These are phyloP conservation scores for Amblyopsis rosae DNA, from an alignment of 2,113 vertebrate genomes.

Conservation along the genomic window DNA sequence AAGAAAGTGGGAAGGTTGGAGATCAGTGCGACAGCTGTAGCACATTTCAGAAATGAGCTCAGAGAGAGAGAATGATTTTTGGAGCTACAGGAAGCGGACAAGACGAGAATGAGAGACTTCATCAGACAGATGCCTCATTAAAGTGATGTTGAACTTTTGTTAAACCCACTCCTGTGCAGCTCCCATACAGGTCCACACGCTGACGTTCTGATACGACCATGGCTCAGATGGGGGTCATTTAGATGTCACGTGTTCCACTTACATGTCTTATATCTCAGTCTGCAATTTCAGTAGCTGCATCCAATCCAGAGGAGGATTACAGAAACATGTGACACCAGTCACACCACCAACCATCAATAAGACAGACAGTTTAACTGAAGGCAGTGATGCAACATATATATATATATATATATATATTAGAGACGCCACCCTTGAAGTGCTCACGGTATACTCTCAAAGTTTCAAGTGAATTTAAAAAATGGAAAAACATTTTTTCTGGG, in stretches of 20 bases:
- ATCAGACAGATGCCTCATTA: slow-evolving; percentile 1
- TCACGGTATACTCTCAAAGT: no score
- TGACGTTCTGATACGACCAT: neutral
- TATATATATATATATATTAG: no score
- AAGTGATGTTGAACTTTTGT: no score
- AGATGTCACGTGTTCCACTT: slow-evolving; percentile 48
- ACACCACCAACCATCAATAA: slow-evolving; percentile 49
- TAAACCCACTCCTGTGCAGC: no score
- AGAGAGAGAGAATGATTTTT: slow-evolving; percentile 22
- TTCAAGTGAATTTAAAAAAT: no score
- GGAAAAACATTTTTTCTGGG: no score
- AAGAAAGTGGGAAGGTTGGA: slow-evolving; percentile 48
- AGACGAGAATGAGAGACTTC: neutral
- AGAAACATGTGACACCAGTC: slow-evolving; percentile 45
- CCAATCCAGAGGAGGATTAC: slow-evolving; percentile 61
- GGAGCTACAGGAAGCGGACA: neutral
- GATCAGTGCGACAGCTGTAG: slow-evolving; percentile 32
- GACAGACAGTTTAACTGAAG: slow-evolving; percentile 20
- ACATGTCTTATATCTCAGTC: slow-evolving; percentile 59
- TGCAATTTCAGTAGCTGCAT: slow-evolving; percentile 54
- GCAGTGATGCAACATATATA: no score
- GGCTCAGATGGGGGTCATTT: slow-evolving; percentile 29
- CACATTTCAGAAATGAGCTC: slow-evolving; percentile 18
- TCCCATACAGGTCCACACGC: no score
- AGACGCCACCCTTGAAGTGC: no score